phyloP scores from a whole-genome alignment of 92 coral and sea anemone genomes.

The Zoanthus sansibaricus region DNA sequence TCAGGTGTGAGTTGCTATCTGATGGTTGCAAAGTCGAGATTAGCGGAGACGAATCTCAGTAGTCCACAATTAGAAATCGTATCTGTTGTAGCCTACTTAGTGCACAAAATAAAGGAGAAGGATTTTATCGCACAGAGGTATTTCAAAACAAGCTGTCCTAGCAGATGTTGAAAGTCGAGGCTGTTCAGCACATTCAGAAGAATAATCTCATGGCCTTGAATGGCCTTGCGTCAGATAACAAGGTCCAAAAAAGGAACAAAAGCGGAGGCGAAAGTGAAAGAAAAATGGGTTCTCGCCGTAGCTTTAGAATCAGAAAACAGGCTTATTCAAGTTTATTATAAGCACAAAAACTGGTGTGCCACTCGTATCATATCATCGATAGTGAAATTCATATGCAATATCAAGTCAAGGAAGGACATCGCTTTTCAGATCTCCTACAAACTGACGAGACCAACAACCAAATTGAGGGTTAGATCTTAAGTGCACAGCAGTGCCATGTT shows the following conservation, averaged over 20 bases:
- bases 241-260: constrained; percentile 13
- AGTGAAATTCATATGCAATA: constrained; percentile 29
- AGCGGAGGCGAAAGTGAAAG: constrained; percentile 16
- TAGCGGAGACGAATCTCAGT: constrained; percentile 51
- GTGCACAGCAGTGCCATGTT: constrained; percentile 4
- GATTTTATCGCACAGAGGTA: constrained; percentile 57
- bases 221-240: background rate
- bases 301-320: constrained; percentile 16
- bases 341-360: constrained; percentile 52
- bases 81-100: constrained; percentile 10
- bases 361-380: constrained; percentile 37
- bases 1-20: constrained; percentile 39
- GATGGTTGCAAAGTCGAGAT: constrained; percentile 40
- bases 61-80: constrained; percentile 6
- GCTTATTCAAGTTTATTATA: constrained; percentile 42
- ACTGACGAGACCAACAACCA: constrained; percentile 40
- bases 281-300: background rate
- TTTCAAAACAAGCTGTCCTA: constrained; percentile 45
- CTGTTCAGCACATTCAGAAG: background rate
- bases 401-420: constrained; percentile 25
- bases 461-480: constrained; percentile 25
- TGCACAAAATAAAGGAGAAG: constrained; percentile 42
- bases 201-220: constrained; percentile 40
- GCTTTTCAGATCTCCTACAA: constrained; percentile 45
- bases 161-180: constrained; percentile 22